Evolutionary conservation across 2,888 invertebrate species (phyloP).

Genomic region (Lepidocyrtoides sp.): DNA sequence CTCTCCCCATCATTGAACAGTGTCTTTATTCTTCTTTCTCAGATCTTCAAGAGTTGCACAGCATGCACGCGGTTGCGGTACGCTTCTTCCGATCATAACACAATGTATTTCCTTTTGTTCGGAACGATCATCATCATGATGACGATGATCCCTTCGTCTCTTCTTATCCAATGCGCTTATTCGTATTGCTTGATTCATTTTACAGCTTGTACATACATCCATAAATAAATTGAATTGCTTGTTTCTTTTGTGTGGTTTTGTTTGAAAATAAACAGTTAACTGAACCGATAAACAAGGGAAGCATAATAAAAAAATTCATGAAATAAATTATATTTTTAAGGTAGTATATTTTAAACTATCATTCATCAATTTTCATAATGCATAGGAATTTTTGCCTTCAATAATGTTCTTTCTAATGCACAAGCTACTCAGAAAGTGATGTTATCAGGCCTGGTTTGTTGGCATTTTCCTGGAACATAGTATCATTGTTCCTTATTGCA

Average conservation of each 20-base stretch:
- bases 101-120: slow-evolving; percentile 73
- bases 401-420: too few relatives aligned
- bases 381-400: too few relatives aligned
- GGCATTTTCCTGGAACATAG: neutral
- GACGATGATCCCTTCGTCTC: slow-evolving; percentile 20
- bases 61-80: slow-evolving; percentile 73
- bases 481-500: too few relatives aligned
- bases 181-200: slow-evolving; percentile 67
- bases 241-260: slow-evolving; percentile 15
- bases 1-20: slow-evolving; percentile 54
- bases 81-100: slow-evolving; percentile 76
- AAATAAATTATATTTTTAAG: neutral
- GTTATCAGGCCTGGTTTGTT: neutral
- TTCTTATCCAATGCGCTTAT: slow-evolving; percentile 37
- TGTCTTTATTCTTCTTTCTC: slow-evolving; percentile 68
- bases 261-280: slow-evolving; percentile 70
- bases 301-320: neutral
- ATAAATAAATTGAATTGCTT: neutral
- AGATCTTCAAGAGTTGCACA: slow-evolving; percentile 68
- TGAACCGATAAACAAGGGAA: slow-evolving; percentile 59
- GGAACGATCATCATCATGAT: slow-evolving; percentile 21
- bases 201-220: slow-evolving; percentile 4
- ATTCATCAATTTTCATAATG: too few relatives aligned
- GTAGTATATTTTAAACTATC: neutral
- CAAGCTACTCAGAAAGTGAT: neutral